phyloP scores from a whole-genome alignment of 2,888 invertebrate species.

The Tholera decimalis region DNA sequence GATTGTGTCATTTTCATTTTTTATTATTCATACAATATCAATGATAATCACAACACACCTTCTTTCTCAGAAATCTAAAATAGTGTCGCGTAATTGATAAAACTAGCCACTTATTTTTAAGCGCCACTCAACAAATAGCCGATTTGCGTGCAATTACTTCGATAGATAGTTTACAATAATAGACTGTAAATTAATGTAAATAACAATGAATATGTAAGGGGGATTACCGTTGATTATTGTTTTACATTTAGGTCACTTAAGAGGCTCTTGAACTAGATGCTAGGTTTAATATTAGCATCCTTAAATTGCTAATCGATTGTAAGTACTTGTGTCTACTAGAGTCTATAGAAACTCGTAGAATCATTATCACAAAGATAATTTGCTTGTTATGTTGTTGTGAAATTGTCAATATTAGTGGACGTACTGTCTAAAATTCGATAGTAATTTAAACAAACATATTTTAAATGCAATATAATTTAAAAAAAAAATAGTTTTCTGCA shows the following conservation, averaged over 20 bases:
- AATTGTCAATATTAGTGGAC: too few relatives aligned
- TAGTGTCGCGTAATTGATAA: constrained; percentile 32
- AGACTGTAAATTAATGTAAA: constrained; percentile 28
- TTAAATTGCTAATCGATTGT: constrained; percentile 38
- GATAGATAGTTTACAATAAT: constrained; percentile 33
- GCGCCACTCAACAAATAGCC: constrained; percentile 41
- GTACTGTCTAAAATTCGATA: too few relatives aligned
- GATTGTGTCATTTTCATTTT: too few relatives aligned
- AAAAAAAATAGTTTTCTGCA: too few relatives aligned
- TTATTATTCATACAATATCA: background rate
- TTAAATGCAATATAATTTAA: too few relatives aligned
- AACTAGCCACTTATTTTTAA: constrained; percentile 44
- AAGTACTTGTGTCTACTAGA: constrained; percentile 24
- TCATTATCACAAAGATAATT: background rate
- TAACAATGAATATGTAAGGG: constrained; percentile 48
- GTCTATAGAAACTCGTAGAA: constrained; percentile 17
- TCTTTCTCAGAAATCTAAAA: constrained; percentile 42
- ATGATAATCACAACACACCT: constrained; percentile 48
- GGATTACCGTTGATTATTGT: constrained; percentile 62
- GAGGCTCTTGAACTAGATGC: constrained; percentile 60
- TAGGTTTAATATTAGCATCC: constrained; percentile 41
- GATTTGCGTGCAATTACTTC: constrained; percentile 40
- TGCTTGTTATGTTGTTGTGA: constrained; percentile 10
- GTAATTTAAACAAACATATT: too few relatives aligned
- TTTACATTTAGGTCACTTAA: constrained; percentile 68